These are phyloP conservation scores for Dione vanillae DNA, from an alignment of 2,888 invertebrate species.

Conservation along the genomic window DNA sequence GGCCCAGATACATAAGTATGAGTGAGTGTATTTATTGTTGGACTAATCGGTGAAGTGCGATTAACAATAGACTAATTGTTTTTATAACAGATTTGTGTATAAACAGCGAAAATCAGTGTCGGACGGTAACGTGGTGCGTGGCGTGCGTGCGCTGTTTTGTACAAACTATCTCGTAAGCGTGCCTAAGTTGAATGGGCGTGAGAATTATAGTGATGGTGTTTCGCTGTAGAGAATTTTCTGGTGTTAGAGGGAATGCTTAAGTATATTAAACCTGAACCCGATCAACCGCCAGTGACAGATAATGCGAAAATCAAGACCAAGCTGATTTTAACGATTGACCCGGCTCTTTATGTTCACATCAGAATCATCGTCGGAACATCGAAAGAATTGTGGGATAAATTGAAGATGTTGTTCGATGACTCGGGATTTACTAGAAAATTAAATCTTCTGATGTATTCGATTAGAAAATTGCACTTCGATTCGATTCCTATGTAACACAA, in stretches of 20 bases:
- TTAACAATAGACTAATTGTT: too few relatives aligned
- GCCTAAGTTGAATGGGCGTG: too few relatives aligned
- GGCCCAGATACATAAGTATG: too few relatives aligned
- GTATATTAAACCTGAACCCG: slow-evolving; percentile 22
- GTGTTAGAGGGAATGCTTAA: slow-evolving; percentile 27
- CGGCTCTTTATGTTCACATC: slow-evolving; percentile 1
- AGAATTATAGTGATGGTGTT: neutral
- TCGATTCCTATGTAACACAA: slow-evolving; percentile 10
- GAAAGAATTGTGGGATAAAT: slow-evolving; percentile 34
- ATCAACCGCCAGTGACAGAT: slow-evolving; percentile 28
- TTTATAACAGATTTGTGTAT: too few relatives aligned
- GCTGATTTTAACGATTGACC: slow-evolving; percentile 40
- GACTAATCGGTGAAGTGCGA: too few relatives aligned
- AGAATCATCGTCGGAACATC: neutral
- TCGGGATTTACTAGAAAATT: slow-evolving; percentile 28
- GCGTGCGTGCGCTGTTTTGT: too few relatives aligned
- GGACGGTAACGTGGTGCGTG: too few relatives aligned
- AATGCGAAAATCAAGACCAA: slow-evolving; percentile 40
- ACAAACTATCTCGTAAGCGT: too few relatives aligned
- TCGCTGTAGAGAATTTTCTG: slow-evolving; percentile 23
- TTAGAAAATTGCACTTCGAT: slow-evolving; percentile 1
- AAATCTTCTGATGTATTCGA: slow-evolving; percentile 1
- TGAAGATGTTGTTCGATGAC: slow-evolving; percentile 34
- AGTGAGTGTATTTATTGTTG: too few relatives aligned
- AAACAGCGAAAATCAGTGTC: too few relatives aligned